Evolutionary conservation across 2,113 vertebrate species (phyloP).

Genomic region (Thinocorus orbignyianus): DNA sequence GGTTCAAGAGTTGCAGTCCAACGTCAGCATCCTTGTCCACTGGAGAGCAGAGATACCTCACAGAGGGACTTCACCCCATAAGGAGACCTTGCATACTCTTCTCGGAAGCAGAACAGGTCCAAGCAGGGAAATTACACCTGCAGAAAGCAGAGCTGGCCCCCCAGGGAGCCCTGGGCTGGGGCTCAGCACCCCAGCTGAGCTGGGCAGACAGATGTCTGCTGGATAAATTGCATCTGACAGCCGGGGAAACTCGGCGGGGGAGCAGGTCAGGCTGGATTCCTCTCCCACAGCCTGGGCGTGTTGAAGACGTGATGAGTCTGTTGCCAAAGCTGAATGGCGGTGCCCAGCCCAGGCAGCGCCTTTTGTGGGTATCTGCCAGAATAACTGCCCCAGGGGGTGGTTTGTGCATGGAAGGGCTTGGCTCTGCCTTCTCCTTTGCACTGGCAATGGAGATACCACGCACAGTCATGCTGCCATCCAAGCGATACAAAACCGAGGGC

Average conservation of each 20-base stretch:
- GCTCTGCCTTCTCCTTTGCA: neutral
- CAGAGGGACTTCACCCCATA: neutral
- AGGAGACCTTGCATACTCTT: neutral
- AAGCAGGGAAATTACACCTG: neutral
- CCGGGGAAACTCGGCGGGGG: slow-evolving; percentile 3
- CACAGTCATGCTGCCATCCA: fast-evolving
- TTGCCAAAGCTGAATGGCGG: neutral
- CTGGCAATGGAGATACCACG: neutral
- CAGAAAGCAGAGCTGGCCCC: neutral
- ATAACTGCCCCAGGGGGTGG: neutral
- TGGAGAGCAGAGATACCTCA: neutral
- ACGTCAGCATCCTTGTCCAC: fast-evolving
- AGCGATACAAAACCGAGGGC: neutral
- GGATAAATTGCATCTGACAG: slow-evolving; percentile 33
- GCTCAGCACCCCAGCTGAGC: neutral
- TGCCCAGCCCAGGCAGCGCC: slow-evolving; percentile 18
- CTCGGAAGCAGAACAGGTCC: neutral
- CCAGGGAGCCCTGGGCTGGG: neutral
- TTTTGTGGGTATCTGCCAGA: neutral
- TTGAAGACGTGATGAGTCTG: neutral
- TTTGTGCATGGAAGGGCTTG: slow-evolving; percentile 3
- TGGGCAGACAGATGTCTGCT: slow-evolving; percentile 50
- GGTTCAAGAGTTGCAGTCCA: fast-evolving
- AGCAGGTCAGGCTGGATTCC: slow-evolving; percentile 55
- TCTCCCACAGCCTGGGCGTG: slow-evolving; percentile 61